A percentile compares a stretch with the other conserved stretches of the same genome.
Conservation (phyloP, 2,113 vertebrate genomes). For the Microcebus jonahi region DNA sequence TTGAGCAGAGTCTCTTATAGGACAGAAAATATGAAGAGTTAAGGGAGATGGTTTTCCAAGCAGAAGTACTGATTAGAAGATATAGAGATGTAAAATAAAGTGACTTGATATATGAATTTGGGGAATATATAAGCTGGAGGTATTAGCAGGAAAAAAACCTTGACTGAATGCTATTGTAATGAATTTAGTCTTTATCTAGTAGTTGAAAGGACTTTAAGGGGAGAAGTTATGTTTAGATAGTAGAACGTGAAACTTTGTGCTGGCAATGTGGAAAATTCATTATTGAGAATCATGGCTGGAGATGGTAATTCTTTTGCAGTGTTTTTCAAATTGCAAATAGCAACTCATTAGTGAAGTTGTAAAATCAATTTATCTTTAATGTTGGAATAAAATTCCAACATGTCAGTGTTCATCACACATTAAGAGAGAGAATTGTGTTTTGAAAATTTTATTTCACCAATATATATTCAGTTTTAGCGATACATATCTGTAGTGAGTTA, state of each 20-base stretch:
- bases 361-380: slow-evolving; percentile 8
- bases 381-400: background rate
- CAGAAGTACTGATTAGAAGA: background rate
- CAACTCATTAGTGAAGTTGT: background rate
- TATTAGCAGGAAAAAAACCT: background rate
- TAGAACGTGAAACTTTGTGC: background rate
- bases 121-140: background rate
- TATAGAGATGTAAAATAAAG: background rate
- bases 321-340: background rate
- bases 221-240: background rate
- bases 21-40: background rate
- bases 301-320: background rate
- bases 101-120: background rate
- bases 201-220: background rate
- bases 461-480: slow-evolving; percentile 27
- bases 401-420: background rate
- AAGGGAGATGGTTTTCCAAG: background rate
- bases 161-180: background rate
- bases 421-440: background rate
- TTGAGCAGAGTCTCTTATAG: background rate
- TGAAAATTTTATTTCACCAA: slow-evolving; percentile 33
- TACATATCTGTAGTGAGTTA: background rate
- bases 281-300: background rate
- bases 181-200: background rate
- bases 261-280: background rate